Evolutionary conservation across 37 sponge, comb jelly and placozoan species (phyloP).

Genomic region (Dysidea cf. avara): DNA sequence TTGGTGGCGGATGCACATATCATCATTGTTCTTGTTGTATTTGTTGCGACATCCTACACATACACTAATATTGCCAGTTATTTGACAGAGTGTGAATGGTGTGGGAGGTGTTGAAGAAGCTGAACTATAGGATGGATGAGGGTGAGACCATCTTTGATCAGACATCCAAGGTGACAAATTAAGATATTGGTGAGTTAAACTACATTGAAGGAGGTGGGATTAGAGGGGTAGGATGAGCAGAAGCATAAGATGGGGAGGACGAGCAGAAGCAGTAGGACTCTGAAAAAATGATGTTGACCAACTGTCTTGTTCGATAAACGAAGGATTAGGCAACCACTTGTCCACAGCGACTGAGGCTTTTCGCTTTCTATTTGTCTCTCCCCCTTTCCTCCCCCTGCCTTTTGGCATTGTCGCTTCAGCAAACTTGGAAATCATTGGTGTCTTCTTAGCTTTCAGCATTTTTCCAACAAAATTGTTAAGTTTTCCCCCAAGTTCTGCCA

Average conservation of each 20-base stretch:
- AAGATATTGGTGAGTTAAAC: background rate
- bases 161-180: background rate
- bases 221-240: background rate
- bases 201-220: background rate
- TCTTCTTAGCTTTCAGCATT: constrained; percentile 11
- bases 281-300: no score
- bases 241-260: background rate
- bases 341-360: background rate
- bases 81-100: constrained; percentile 26
- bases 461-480: constrained; percentile 5
- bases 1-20: constrained; percentile 35
- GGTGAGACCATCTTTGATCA: no score
- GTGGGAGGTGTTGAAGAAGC: background rate
- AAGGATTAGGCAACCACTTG: background rate
- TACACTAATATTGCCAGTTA: constrained; percentile 31
- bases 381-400: constrained; percentile 39
- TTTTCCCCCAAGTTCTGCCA: constrained; percentile 6
- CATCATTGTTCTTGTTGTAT: constrained; percentile 11
- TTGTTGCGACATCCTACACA: constrained; percentile 32
- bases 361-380: constrained; percentile 5
- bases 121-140: background rate
- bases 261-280: background rate
- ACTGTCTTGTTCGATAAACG: background rate
- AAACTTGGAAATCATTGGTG: constrained; percentile 23
- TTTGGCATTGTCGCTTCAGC: constrained; percentile 21